A percentile compares a stretch with the other conserved stretches of the same genome.
Conservation (phyloP, 2,113 vertebrate species). For the Psettodes erumei region DNA sequence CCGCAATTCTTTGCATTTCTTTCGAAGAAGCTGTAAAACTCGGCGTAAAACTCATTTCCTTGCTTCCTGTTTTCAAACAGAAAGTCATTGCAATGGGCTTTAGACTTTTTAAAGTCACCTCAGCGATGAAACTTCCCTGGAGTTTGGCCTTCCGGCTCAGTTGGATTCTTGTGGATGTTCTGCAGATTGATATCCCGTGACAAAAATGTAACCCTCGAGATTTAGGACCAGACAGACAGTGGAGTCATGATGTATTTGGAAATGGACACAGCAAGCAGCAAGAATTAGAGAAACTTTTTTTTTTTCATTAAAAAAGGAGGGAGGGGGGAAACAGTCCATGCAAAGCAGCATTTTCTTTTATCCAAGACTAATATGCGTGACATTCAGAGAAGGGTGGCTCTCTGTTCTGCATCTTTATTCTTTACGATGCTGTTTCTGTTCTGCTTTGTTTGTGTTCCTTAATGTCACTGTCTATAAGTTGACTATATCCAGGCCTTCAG, state of each 20-base stretch:
- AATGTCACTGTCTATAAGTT: constrained; percentile 25
- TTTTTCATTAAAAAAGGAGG: constrained; percentile 32
- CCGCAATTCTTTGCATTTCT: neutral
- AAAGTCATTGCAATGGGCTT: neutral
- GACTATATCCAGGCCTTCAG: constrained; percentile 37
- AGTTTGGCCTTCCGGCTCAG: neutral
- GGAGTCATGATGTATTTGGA: neutral
- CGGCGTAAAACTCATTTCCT: neutral
- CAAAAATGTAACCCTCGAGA: constrained; percentile 1
- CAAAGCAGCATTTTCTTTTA: constrained; percentile 3
- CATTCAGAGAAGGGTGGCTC: constrained; percentile 33
- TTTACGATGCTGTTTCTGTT: constrained; percentile 29
- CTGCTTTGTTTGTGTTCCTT: constrained; percentile 29
- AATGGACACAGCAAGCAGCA: constrained; percentile 6
- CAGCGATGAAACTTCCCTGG: neutral
- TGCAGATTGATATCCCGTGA: neutral
- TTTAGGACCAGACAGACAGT: neutral
- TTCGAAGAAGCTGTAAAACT: neutral
- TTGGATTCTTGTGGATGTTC: neutral
- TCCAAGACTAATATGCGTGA: constrained; percentile 17
- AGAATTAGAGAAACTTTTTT: neutral
- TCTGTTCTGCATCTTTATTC: constrained; percentile 36
- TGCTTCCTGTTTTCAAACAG: neutral
- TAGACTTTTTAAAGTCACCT: neutral
- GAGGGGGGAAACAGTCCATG: neutral